Evolutionary conservation across 2,797 vertebrate genomes (phyloP), one percentile per base, ranked within the genome.

Genomic region (Diglossa cyanea): DNA sequence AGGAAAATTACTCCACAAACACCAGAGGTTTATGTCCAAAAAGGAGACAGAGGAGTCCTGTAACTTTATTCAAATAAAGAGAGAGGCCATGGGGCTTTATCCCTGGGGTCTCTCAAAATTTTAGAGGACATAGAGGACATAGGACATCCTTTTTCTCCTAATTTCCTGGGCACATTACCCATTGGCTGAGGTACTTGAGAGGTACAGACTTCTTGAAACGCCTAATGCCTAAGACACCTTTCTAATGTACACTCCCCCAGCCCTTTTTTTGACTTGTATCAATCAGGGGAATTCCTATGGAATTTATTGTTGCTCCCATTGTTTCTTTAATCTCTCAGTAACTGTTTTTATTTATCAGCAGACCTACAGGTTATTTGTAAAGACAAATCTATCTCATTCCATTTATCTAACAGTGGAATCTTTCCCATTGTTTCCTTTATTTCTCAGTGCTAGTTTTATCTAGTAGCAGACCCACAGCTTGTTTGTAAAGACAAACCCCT

Each of bases 141-240:
- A 39, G 39, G 39, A 39, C 20, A 6, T 63, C 37, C 37, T 53
- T 63, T 76, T 63, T 44, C 35, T 63, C n/a, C 16, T 19, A 8
- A 35, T 53, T 53, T 44, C 20, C 60, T 0, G 1, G 25, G 24
- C 0, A 1, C 25, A 53, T 63, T 53, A 17, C 20, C 5, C 10
- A 10, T 6, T 63, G 48, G 10, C 16, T 77, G 39, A 63, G n/a
- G 39, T 54, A 25, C 31, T 63, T 35, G 39, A 44, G 37, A 76
- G 37, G 12, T 30, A 53, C 37, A 76, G 19, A 76, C 19, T 44
- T 54, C 48, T 20, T 1, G 3, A 31, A 77, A 63, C 0, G 0
- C 11, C 25, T 44, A 18, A 63, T 18, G 11, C 11, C 7, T 17
- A 21, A 62, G 37, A 33, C 9, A 20, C 16, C 48, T 4, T 42